Evolutionary conservation across 2,888 invertebrate genomes (phyloP).

Genomic region (Brassicogethes aeneus): DNA sequence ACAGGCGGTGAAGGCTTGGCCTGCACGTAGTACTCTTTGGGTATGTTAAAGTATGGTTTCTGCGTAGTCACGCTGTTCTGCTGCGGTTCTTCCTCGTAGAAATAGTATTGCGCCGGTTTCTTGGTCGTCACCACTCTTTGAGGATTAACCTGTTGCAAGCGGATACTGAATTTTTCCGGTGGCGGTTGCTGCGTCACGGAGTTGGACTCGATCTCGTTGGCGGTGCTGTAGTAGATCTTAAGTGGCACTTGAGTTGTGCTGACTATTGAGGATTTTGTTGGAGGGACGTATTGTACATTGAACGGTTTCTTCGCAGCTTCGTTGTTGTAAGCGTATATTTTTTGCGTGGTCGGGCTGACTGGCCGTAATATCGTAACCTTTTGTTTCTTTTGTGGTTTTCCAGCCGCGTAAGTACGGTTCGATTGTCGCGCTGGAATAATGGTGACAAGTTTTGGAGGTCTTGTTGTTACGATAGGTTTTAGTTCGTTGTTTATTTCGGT

Average conservation of each 20-base stretch:
- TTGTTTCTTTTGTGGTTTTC: constrained; percentile 17
- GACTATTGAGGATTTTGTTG: constrained; percentile 34
- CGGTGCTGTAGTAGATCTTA: constrained; percentile 51
- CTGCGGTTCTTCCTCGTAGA: constrained; percentile 49
- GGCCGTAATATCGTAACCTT: constrained; percentile 35
- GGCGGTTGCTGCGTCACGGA: constrained; percentile 37
- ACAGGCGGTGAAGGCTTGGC: constrained; percentile 15
- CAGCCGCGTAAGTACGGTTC: constrained; percentile 14
- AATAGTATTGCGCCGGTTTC: constrained; percentile 52
- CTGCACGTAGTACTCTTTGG: constrained; percentile 24
- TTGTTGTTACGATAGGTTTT: constrained; percentile 28
- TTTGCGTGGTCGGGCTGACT: constrained; percentile 31
- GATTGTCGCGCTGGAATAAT: constrained; percentile 36
- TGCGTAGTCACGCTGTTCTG: constrained; percentile 14
- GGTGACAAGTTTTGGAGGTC: constrained; percentile 38
- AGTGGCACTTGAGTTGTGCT: constrained; percentile 55
- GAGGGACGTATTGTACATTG: constrained; percentile 43
- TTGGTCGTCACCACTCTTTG: constrained; percentile 13
- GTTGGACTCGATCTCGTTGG: constrained; percentile 47
- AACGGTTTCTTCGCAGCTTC: constrained; percentile 43
- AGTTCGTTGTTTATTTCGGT: constrained; percentile 25
- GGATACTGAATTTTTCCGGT: constrained; percentile 26
- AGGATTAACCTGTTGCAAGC: constrained; percentile 4
- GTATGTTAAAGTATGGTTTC: constrained; percentile 19
- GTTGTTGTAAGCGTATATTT: constrained; percentile 35